Conservation (phyloP, 2,888 invertebrate genomes). For the Mythimna loreyi region DNA sequence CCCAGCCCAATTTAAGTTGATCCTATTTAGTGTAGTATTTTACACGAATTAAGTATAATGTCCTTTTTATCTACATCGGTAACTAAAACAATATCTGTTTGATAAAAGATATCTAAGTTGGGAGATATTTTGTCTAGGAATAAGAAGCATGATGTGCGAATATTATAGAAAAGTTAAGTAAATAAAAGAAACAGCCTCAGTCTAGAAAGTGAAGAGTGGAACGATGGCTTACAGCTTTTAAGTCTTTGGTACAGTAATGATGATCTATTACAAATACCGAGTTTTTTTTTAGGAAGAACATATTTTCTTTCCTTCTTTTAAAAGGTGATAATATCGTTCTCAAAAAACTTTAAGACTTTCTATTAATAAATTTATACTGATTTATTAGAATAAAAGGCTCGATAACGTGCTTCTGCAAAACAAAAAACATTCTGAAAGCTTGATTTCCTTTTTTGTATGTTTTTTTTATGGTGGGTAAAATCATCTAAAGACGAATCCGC, state of each 20-base stretch:
- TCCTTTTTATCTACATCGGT: not conserved
- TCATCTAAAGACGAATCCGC: too few species aligned
- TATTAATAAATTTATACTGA: too few species aligned
- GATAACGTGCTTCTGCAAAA: not conserved
- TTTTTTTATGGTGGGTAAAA: too few species aligned
- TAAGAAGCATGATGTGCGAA: not conserved
- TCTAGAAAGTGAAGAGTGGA: not conserved
- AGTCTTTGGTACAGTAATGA: not conserved
- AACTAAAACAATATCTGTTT: not conserved
- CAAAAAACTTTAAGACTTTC: too few species aligned
- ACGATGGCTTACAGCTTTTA: not conserved
- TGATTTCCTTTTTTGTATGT: not conserved
- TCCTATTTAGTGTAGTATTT: slow-evolving; percentile 13
- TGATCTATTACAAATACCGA: not conserved
- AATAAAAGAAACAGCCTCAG: not conserved
- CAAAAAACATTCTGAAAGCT: slow-evolving; percentile 1
- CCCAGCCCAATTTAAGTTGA: slow-evolving; percentile 14
- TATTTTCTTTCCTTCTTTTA: too few species aligned
- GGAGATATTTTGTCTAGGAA: not conserved
- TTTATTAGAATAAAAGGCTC: too few species aligned
- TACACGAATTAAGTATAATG: slow-evolving; percentile 5
- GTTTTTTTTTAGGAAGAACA: too few species aligned
- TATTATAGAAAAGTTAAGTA: not conserved
- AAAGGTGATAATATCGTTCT: too few species aligned
- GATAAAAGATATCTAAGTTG: not conserved